Percentiles rank a stretch among this genome's conserved stretches.
phyloP scores from a whole-genome alignment of 2,888 invertebrate genomes.

The Scotopteryx bipunctaria region DNA sequence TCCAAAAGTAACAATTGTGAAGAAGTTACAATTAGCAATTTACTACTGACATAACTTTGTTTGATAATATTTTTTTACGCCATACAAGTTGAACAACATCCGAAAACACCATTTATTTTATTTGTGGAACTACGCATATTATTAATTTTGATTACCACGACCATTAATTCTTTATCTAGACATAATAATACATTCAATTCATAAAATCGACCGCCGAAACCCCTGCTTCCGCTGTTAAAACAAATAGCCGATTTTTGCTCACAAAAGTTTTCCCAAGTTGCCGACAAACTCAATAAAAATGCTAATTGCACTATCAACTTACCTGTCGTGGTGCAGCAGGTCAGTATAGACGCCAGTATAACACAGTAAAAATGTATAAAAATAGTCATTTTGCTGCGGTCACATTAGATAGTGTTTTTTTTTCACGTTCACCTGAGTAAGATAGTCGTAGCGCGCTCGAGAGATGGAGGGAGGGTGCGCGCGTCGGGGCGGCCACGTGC shows the following conservation, averaged over 20 bases:
- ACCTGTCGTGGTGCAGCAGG: constrained; percentile 76
- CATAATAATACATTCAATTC: not conserved
- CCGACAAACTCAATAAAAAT: constrained; percentile 67
- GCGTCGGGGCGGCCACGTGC: constrained; percentile 71
- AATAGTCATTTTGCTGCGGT: constrained; percentile 74
- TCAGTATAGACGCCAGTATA: constrained; percentile 72
- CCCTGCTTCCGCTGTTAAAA: constrained; percentile 36
- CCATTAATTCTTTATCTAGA: not conserved
- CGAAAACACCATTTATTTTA: too few species aligned
- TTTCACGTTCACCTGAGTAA: constrained; percentile 66
- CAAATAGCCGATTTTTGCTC: constrained; percentile 42
- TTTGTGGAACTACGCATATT: not conserved
- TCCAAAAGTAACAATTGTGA: too few species aligned
- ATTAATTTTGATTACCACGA: not conserved
- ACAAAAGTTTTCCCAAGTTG: constrained; percentile 62
- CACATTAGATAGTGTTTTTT: constrained; percentile 52
- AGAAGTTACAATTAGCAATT: too few species aligned
- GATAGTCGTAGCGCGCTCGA: constrained; percentile 59
- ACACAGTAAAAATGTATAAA: constrained; percentile 81
- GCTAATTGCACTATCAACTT: constrained; percentile 69
- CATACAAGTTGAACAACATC: too few species aligned
- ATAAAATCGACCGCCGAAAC: constrained; percentile 22
- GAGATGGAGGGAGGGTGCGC: constrained; percentile 49
- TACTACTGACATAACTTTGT: too few species aligned
- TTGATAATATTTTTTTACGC: too few species aligned